Evolutionary conservation across 1,140 invertebrate species (phyloP).

Genomic region (Macrotrachela quadricornifera): DNA sequence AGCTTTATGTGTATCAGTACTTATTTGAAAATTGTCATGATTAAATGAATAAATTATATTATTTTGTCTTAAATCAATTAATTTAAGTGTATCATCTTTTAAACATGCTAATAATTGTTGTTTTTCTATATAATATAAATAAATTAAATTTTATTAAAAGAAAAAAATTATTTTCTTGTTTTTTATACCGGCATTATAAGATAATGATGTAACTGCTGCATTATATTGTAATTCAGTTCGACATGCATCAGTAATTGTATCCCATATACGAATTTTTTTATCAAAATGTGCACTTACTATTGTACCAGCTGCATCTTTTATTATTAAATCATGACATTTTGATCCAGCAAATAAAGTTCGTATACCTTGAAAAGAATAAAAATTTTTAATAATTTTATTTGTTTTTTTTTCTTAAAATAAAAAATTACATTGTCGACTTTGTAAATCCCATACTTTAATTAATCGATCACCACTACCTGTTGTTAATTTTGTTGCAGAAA

Average conservation of each 20-base stretch:
- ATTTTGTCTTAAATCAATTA: slow-evolving; percentile 79
- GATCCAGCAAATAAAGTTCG: slow-evolving; percentile 90
- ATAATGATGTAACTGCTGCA: slow-evolving; percentile 84
- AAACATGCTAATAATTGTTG: slow-evolving; percentile 70
- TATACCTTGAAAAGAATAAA: slow-evolving; percentile 41
- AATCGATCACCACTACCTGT: slow-evolving; percentile 82
- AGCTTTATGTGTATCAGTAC: slow-evolving; percentile 73
- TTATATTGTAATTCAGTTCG: slow-evolving; percentile 57
- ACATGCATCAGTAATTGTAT: slow-evolving; percentile 43
- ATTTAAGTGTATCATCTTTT: slow-evolving; percentile 68
- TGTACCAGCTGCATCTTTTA: slow-evolving; percentile 51
- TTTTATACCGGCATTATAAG: slow-evolving; percentile 55
- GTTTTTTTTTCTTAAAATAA: neutral
- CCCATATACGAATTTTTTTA: slow-evolving; percentile 87
- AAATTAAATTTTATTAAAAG: neutral
- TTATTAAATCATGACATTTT: slow-evolving; percentile 81
- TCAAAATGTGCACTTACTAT: slow-evolving; percentile 91
- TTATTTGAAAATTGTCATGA: slow-evolving; percentile 75
- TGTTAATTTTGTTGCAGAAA: slow-evolving; percentile 30
- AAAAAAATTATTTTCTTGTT: neutral
- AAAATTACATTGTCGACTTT: slow-evolving; percentile 67
- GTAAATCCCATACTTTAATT: slow-evolving; percentile 85
- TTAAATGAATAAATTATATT: slow-evolving; percentile 65
- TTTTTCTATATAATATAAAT: slow-evolving; percentile 41
- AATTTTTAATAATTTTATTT: neutral